These are phyloP conservation scores for Metellina segmentata DNA, from an alignment of 2,888 invertebrate genomes.

Conservation along the genomic window DNA sequence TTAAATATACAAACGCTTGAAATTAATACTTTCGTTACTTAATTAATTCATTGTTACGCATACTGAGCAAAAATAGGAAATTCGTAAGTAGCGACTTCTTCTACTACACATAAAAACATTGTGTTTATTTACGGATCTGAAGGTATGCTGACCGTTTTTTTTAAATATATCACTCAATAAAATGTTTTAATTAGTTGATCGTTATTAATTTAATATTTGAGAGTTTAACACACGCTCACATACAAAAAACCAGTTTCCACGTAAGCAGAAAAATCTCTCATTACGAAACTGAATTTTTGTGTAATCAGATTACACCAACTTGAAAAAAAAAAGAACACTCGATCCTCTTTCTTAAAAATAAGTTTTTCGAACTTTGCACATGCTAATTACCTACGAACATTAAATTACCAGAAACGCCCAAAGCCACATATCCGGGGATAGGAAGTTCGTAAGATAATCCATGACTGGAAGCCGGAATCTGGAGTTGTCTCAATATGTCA, in stretches of 20 bases:
- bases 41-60: no score
- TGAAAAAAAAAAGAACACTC: background rate
- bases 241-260: background rate
- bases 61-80: no score
- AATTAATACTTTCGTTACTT: no score
- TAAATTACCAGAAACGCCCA: constrained; percentile 12
- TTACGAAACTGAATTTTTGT: background rate
- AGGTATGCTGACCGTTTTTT: no score
- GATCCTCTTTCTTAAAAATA: background rate
- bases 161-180: no score
- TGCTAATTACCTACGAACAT: constrained; percentile 25
- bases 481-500: constrained; percentile 40
- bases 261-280: background rate
- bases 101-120: no score
- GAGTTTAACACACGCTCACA: background rate
- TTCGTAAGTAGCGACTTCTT: no score
- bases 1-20: no score
- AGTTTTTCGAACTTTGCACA: background rate
- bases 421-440: background rate
- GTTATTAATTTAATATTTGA: no score
- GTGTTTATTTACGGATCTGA: no score
- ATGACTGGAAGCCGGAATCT: background rate
- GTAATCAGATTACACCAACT: background rate
- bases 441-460: background rate
- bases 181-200: no score